Evolutionary conservation across 2,797 vertebrate species (phyloP), one percentile per base, ranked within the genome.

Genomic region (Rachycentron canadum): DNA sequence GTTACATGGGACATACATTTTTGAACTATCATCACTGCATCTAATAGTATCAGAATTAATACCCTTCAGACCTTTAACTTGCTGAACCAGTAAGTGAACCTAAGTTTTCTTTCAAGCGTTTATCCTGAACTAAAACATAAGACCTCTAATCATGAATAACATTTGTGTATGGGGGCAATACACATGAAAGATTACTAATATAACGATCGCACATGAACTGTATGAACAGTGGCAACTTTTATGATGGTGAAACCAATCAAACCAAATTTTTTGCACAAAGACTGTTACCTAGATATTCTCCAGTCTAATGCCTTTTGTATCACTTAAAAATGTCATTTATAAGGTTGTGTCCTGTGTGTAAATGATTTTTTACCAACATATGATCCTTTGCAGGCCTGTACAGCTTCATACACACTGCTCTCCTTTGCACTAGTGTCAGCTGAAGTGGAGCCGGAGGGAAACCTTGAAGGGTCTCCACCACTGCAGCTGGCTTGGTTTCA

Each of bases 271-370:
- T 50, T 75, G 71, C 23, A 26, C 17, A 58, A 55, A 74, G 36
- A 84, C 75, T 84, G 69, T 82, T 47, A 56, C 16, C 76, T 4
- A 38, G 30, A 40, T 66, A 52, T 73, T 21, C 53, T 19, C 25
- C 56, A 74, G 30, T 76, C n/a, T 40, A 50, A 78, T 52, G 62
- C 49, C 50, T 87, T 89, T 88, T 88, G 53, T 81, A 85, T 50
- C 34, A 75, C 26, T 43, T 67, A 28, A 78, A 76, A 81, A 88
- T 88, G 76, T 78, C 76, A 79, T 87, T 85, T 79, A 84, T 82
- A 79, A 63, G 19, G 78, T 77, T 5, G 3, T n/a, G 41, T 47
- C 10, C 10, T 64, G 12, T 57, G n/a, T 56, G 13, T 70, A 0
- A 45, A 58, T 47, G 19, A 2, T n/a, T 62, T 56, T 21, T 61